Conservation (phyloP, 1,140 invertebrate species). For the Dolichoris vasculosae region DNA sequence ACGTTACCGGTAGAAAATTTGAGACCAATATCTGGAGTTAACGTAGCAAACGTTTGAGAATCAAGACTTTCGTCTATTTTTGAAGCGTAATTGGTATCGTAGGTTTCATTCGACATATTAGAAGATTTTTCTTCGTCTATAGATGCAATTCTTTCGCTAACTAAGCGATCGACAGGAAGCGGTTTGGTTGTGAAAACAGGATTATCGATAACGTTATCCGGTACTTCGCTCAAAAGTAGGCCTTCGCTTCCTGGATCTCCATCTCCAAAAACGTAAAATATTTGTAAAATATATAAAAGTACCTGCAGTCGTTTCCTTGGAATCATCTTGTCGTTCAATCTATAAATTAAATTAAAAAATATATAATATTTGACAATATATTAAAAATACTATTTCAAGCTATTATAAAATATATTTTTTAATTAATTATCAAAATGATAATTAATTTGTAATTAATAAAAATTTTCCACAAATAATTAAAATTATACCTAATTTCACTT, state of each 20-base stretch:
- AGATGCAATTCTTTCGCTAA: background rate
- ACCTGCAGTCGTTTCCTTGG: slow-evolving; percentile 53
- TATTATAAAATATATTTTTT: background rate
- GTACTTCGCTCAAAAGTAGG: background rate
- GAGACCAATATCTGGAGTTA: background rate
- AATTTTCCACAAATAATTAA: too few relatives aligned
- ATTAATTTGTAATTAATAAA: too few relatives aligned
- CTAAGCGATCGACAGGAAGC: background rate
- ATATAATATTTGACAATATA: background rate
- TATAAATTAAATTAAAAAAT: slow-evolving; percentile 11
- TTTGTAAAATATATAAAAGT: slow-evolving; percentile 53
- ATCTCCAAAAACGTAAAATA: slow-evolving; percentile 52
- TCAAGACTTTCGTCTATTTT: slow-evolving; percentile 10
- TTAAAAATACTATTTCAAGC: too few relatives aligned
- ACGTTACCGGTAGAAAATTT: slow-evolving; percentile 17
- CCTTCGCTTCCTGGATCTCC: slow-evolving; percentile 29
- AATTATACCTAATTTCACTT: too few relatives aligned
- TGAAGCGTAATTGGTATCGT: background rate
- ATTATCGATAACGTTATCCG: slow-evolving; percentile 40
- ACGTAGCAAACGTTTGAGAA: background rate
- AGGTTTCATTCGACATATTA: slow-evolving; percentile 10
- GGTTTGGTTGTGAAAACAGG: background rate
- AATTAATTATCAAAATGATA: too few relatives aligned
- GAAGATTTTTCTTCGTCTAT: background rate
- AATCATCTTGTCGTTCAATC: slow-evolving; percentile 52